Base-by-base conservation (phyloP, 2,797 vertebrate genomes). In the Anguilla marmorata region DNA sequence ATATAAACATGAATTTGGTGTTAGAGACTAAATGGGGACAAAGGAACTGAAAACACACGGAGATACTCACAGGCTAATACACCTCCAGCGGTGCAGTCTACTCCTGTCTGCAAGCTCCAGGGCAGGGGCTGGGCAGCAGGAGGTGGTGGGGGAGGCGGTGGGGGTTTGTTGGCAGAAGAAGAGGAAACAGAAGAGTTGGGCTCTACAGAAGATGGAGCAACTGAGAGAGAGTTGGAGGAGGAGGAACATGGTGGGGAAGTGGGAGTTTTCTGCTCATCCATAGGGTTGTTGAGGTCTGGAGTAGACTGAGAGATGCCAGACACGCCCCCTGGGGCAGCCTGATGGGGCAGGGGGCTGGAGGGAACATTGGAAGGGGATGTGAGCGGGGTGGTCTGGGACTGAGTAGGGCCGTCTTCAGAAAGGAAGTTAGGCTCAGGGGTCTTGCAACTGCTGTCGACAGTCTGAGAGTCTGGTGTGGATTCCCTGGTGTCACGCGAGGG, bases 381-480 rank as follows among this genome's bases (percentile, higher is more conserved):
- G 6, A 89, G 85, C 14, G 88, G 85, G 0, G 66, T 79, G 52
- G 94, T 94, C 37, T 93, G 92, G 52, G 93, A 94, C 90, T 94
- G 95, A 58, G 90, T 74, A 0, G 96, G 90, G 89, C 94, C 93
- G 48, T 98, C 97, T 85, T 98, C 97, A 0, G 94, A 94, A 33
- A 97, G 89, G 89, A 98, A 98, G 33, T 96, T 96, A 14, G 97
- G 95, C 54, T 98, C 98, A 0, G 97, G 97, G 0, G 98, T 98
- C 93, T 98, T 98, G 87, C 97, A 98, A 92, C 97, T 98, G 91
- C 97, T 98, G 93, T 99, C 98, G 37, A 98, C 98, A 0, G 97
- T 98, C 94, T 98, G 98, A 0, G 98, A 99, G 91, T 98, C 97
- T 0, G 98, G 98, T 0, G 97, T 98, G 14, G 97, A 97, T 8